Evolutionary conservation across 1,140 invertebrate species (phyloP).

Genomic region (Drosophila subpulchrella): DNA sequence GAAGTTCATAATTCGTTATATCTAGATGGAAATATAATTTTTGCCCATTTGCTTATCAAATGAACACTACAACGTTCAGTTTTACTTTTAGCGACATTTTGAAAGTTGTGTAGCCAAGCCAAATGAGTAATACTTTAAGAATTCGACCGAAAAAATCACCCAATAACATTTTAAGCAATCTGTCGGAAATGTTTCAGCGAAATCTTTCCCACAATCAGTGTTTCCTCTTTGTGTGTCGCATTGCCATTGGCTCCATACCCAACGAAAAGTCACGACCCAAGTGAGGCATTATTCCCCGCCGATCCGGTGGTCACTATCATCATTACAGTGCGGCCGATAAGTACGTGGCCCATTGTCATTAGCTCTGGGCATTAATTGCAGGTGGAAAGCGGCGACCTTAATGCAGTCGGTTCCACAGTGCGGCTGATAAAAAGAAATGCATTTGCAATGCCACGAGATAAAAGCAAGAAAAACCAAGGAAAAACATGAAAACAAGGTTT

Average conservation of each 20-base stretch:
- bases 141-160: neutral
- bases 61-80: neutral
- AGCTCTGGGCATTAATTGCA: conserved; percentile 69
- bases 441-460: conserved; percentile 32
- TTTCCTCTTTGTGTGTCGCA: conserved; percentile 8
- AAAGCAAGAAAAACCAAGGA: neutral
- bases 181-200: conserved; percentile 5
- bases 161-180: conserved; percentile 10
- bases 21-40: neutral
- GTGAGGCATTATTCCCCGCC: conserved; percentile 11
- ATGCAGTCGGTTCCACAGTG: conserved; percentile 64
- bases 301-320: conserved; percentile 24
- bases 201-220: conserved; percentile 45
- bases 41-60: neutral
- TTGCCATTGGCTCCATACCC: neutral
- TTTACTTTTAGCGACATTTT: neutral
- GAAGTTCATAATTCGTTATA: too few relatives aligned
- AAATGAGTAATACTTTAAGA: conserved; percentile 11
- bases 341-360: conserved; percentile 47
- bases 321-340: conserved; percentile 33
- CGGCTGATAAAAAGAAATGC: conserved; percentile 56
- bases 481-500: neutral
- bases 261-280: conserved; percentile 40
- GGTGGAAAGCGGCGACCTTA: conserved; percentile 48
- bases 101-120: neutral